Base-by-base conservation (phyloP, 2,888 invertebrate genomes). In the Agrotis puta region DNA sequence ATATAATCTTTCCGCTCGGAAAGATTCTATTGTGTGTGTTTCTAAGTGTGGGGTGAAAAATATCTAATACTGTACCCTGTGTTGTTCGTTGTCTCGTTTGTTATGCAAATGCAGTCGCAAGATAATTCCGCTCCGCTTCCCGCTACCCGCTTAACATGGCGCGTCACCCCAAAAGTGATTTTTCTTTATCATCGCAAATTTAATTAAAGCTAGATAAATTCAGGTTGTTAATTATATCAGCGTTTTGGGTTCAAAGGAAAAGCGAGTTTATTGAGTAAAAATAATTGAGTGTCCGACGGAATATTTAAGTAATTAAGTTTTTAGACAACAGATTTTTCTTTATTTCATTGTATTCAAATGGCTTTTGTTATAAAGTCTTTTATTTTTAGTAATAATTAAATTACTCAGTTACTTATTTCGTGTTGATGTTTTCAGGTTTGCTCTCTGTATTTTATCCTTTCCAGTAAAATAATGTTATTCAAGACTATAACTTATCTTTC, bases 111-210 rank as follows among this genome's bases (percentile, higher is more conserved):
- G 39, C 11, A 39, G 39, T 6, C n/a, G n/a, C 13, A 13, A 13
- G 2, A 6, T 33, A 13, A n/a, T 33, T 47, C 6, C 20, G 16
- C 70, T 1, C 2, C 50, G 58, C 58, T 54, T 14, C 6, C 18
- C 75, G 63, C 63, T 54, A 16, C 4, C 14, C 75, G 58, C 59
- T 74, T 5, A 0, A 39, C 11, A 2, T 64, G 27, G 1, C 1
- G 14, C 63, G 0, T 13, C 7, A 9, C n/a, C 27, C 16, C 14
- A 51, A 61, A 68, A 75, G 56, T 57, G n/a, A 74, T 80, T 74
- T 67, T 82, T 80, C 79, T 82, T 64, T 62, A 64, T 65, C 74
- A 65, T 58, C 53, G 20, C 22, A 70, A 81, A 74, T 78, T 81
- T 76, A 82, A 82, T 79, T 56, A 70, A 67, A 77, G 16, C 64